Conservation (phyloP, 2,888 invertebrate species). For the Chironomus tentans region DNA sequence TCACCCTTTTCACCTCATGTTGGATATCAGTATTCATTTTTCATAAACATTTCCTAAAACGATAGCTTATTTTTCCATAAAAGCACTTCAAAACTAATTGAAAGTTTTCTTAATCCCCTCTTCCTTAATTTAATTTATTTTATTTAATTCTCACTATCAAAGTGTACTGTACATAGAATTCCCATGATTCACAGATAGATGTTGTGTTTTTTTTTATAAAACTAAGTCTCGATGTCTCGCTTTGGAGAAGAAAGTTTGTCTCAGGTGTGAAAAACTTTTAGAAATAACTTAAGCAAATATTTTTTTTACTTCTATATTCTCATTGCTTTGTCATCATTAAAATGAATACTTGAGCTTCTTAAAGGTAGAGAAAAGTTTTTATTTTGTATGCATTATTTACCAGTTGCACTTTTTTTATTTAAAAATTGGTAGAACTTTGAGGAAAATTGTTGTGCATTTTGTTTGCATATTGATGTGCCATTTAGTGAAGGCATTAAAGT, state of each 20-base stretch:
- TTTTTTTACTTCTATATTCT: background rate
- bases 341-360: background rate
- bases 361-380: background rate
- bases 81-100: conserved; percentile 8
- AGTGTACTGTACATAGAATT: background rate
- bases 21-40: background rate
- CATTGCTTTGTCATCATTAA: background rate
- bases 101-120: conserved; percentile 8
- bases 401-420: background rate
- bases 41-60: background rate
- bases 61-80: background rate
- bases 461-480: too few relatives aligned
- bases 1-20: too few relatives aligned
- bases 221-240: background rate
- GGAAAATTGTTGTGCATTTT: too few relatives aligned
- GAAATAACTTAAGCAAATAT: conserved; percentile 10
- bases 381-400: background rate
- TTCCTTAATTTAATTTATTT: background rate
- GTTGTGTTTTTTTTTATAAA: background rate
- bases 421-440: too few relatives aligned
- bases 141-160: too few relatives aligned
- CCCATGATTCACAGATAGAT: background rate
- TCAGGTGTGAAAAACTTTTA: conserved; percentile 14
- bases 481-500: too few relatives aligned
- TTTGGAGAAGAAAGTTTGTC: background rate